A percentile compares a stretch with the other conserved stretches of the same genome.
Conservation (phyloP, 2,797 vertebrate genomes). For the Centroberyx gerrardi region DNA sequence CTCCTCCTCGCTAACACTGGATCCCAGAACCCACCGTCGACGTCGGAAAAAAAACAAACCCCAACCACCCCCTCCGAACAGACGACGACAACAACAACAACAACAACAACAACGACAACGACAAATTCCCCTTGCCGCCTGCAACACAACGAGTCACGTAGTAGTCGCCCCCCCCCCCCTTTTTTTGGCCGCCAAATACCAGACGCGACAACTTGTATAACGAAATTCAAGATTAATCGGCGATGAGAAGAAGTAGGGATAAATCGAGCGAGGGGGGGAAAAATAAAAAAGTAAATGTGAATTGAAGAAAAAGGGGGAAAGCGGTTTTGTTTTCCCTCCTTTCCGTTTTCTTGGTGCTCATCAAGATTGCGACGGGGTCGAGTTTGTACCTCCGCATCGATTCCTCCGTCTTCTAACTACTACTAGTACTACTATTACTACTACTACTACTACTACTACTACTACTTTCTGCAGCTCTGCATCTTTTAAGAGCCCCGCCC, state of each 20-base stretch:
- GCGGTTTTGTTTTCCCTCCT: conserved; percentile 76
- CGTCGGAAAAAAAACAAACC: conserved; percentile 71
- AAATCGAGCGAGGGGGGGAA: background rate
- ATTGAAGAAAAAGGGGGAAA: conserved; percentile 40
- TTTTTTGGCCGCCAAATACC: conserved; percentile 65
- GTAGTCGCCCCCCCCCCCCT: conserved; percentile 41
- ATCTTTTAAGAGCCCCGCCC: conserved; percentile 54
- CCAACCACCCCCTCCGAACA: conserved; percentile 31
- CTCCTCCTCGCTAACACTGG: conserved; percentile 82
- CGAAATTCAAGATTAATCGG: conserved; percentile 38
- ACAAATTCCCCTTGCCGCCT: conserved; percentile 26
- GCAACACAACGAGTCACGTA: conserved; percentile 27
- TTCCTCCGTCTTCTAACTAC: conserved; percentile 50
- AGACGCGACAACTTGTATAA: conserved; percentile 73
- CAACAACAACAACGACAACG: conserved; percentile 12
- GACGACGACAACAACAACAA: background rate
- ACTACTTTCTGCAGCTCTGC: conserved; percentile 69
- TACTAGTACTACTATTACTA: conserved; percentile 52
- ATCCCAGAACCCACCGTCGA: conserved; percentile 83
- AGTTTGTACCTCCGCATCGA: conserved; percentile 58
- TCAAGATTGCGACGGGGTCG: conserved; percentile 83
- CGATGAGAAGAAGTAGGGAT: conserved; percentile 47
- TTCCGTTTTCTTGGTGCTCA: conserved; percentile 85
- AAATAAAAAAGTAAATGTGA: conserved; percentile 55
- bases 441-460: conserved; percentile 61